These are phyloP conservation scores for Drosophila buzzatii DNA, from an alignment of 2,888 invertebrate species.

Conservation along the genomic window DNA sequence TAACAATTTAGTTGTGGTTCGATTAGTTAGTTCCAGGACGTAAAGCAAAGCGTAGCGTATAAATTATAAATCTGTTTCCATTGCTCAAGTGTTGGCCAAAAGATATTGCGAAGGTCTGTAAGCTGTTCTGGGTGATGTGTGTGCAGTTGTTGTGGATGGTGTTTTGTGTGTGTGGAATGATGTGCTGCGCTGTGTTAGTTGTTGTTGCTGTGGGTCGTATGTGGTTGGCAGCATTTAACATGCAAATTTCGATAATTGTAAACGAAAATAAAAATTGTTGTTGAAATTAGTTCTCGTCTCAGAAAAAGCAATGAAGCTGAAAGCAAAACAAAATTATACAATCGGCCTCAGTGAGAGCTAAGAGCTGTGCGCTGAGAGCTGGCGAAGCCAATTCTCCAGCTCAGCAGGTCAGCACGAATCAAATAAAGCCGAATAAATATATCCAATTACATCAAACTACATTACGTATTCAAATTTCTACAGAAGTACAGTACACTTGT, in stretches of 20 bases:
- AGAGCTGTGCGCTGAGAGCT: not conserved
- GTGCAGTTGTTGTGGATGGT: slow-evolving; percentile 20
- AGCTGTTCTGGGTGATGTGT: slow-evolving; percentile 27
- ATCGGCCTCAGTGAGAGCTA: not conserved
- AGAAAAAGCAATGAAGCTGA: slow-evolving; percentile 38
- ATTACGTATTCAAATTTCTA: slow-evolving; percentile 6
- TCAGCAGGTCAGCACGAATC: not conserved
- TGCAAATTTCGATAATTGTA: slow-evolving; percentile 71
- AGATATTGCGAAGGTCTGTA: slow-evolving; percentile 35
- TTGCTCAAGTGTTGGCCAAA: slow-evolving; percentile 33
- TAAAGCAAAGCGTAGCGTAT: slow-evolving; percentile 63
- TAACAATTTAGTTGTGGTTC: slow-evolving; percentile 21
- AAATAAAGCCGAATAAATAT: slow-evolving; percentile 4
- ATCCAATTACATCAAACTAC: slow-evolving; percentile 13
- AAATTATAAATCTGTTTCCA: slow-evolving; percentile 27
- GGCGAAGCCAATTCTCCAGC: not conserved
- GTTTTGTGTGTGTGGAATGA: slow-evolving; percentile 32
- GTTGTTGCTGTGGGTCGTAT: slow-evolving; percentile 32
- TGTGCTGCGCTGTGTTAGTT: slow-evolving; percentile 48
- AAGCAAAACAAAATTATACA: slow-evolving; percentile 17
- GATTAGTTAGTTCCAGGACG: slow-evolving; percentile 51
- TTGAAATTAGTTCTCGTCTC: slow-evolving; percentile 34
- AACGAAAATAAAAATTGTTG: slow-evolving; percentile 51
- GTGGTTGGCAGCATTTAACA: slow-evolving; percentile 40
- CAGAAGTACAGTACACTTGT: slow-evolving; percentile 19